Evolutionary conservation across 2,888 invertebrate genomes (phyloP), one percentile per base, ranked within the genome.

Genomic region (Smittia aterrima): DNA sequence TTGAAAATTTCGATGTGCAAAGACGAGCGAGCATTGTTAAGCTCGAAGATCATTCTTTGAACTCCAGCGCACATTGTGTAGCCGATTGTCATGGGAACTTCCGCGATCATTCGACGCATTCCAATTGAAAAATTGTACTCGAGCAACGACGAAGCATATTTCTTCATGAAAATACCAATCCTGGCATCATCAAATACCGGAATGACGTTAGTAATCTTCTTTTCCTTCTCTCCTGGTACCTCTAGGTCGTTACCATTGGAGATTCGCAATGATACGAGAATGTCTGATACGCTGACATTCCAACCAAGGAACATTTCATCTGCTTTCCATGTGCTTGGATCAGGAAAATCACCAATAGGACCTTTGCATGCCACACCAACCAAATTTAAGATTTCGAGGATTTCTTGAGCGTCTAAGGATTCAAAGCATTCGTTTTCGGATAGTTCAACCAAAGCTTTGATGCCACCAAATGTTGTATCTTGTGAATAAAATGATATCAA

Each of bases 281-380:
- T 18, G 22, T 66, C 66, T 18, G 38, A 18, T 13, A 66, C 16
- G 24, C 66, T 66, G 1, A 66, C 40, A 22, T 40, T 38, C 6
- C 38, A 66, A 11, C 66, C 66, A 7, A 18, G 6, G 16, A 20
- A 66, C 3, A 66, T 16, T 38, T 66, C 20, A 40, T 66, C 38
- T 7, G 38, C 66, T 2, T 32, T 38, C 66, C 66, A 66, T 9
- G 32, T 66, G 16, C 20, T 20, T 20, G 66, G 38, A 66, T 66
- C 66, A 16, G 66, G 66, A 40, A 66, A 66, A 11, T 66, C 66
- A 66, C 66, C 38, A 6, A 66, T 16, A 20, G 66, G 66, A 40
- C 66, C 32, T 1, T 4, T 66, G 66, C 66, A 66, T 1, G 66
- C 66, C 4, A 66, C 66, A 20, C 66, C 66, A 7, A 66, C 66